phyloP scores from a whole-genome alignment of 2,888 invertebrate species.

The Lomographa bimaculata region DNA sequence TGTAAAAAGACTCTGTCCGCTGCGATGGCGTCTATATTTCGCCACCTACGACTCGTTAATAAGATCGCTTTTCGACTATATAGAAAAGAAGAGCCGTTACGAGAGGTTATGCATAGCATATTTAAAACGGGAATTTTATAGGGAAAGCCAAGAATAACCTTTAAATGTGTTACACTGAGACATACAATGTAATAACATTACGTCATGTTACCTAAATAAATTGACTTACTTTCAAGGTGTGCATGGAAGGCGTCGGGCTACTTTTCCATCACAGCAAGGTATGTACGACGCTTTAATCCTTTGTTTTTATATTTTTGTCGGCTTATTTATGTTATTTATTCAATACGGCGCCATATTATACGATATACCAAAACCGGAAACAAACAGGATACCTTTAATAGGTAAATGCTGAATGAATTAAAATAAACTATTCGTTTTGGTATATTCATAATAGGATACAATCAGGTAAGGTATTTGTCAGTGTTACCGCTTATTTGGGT shows the following conservation, averaged over 20 bases:
- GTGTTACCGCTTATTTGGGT: slow-evolving; percentile 71
- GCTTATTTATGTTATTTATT: slow-evolving; percentile 66
- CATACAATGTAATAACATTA: no score
- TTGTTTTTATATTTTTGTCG: slow-evolving; percentile 60
- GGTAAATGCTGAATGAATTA: background rate
- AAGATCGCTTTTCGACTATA: no score
- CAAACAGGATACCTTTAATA: slow-evolving; percentile 18
- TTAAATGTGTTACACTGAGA: no score
- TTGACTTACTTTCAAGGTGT: slow-evolving; percentile 84
- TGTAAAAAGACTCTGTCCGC: no score
- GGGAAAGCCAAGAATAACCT: no score
- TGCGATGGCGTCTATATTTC: no score
- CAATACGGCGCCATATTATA: slow-evolving; percentile 33
- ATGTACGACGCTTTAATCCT: slow-evolving; percentile 57
- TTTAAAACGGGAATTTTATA: no score
- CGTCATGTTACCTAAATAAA: no score
- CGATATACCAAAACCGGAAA: slow-evolving; percentile 63
- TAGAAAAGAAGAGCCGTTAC: no score
- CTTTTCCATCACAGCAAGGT: slow-evolving; percentile 99
- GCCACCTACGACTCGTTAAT: no score
- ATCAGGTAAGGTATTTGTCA: slow-evolving; percentile 73
- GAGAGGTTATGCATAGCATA: no score
- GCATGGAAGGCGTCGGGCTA: slow-evolving; percentile 99
- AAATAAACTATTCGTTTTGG: slow-evolving; percentile 45
- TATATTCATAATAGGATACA: slow-evolving; percentile 45